Base-by-base conservation (phyloP, 1,140 invertebrate genomes). In the Drosophila tropicalis region DNA sequence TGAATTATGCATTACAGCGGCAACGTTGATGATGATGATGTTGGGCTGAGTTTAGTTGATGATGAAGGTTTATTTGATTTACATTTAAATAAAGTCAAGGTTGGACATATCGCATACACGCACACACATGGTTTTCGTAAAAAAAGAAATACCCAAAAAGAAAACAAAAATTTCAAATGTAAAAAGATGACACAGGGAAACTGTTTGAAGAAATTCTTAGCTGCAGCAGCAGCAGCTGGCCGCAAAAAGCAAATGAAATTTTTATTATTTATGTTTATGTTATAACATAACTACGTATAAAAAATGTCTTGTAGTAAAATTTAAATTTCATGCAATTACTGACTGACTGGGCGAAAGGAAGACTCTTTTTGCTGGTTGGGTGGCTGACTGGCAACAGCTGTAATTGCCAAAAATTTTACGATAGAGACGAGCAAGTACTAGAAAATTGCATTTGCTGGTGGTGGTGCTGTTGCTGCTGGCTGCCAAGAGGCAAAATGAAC, bases 351-450 rank as follows among this genome's bases (percentile, higher is more conserved):
- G 41, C n/a, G 41, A 44, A 2, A 44, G 41, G 5, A 5, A 6
- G 41, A 44, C 5, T 15, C 41, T 44, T 6, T 44, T 13, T 12
- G 40, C 1, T 44, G 41, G 41, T 2, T 44, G 41, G 41, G 5
- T 17, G 41, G n/a, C 15, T 17, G 41, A 9, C n/a, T 76, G 56
- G 74, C 36, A 57, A 25, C 60, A 87, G 74, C 84, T 77, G 83
- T 87, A 87, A 87, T 87, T 87, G 83, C 78, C 82, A 78, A 89
- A 86, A 86, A 87, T 87, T 87, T 87, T 87, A 87, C 73, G 84
- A 55, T 61, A 61, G 57, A 25, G 66, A 70, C 76, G 72, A 73
- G 75, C 40, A 81, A 72, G 72, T 87, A 87, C 84, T 76, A 87
- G 83, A 83, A 72, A 87, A 87, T 86, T 87, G 83, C 83, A 87